Evolutionary conservation across 2,113 vertebrate genomes (phyloP), one percentile per base, ranked within the genome.

Genomic region (Hippopotamus amphibius): DNA sequence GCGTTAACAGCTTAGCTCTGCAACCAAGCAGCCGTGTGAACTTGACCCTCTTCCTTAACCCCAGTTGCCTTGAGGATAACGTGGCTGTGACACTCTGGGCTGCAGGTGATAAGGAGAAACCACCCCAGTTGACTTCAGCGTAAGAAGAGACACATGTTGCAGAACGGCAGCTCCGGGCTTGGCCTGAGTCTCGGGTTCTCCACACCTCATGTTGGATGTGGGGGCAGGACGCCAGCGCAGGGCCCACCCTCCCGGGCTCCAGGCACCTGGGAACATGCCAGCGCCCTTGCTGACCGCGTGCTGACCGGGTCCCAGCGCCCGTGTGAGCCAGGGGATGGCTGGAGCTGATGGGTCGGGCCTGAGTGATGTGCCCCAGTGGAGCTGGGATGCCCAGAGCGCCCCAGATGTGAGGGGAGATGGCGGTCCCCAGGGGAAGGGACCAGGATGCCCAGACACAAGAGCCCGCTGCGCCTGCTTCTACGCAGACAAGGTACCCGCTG

Each of bases 401-500:
- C 30, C 17, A 88, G 41, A 21, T 41, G 88, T 19, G 28, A 3
- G 33, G 3, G 77, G 17, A 48, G 14, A 33, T n/a, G 48, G 63
- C 2, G 72, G 13, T 30, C 17, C 65, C 26, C 11, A 30, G 65
- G 15, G 33, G 24, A 11, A 37, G n/a, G n/a, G n/a, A 61, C 14
- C 16, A 1, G 16, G 43, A 24, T 4, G 15, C 17, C n/a, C n/a
- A 55, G 5, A 8, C 10, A 14, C 43, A 26, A 19, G 30, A 41
- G 41, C 11, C 48, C 15, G 11, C 26, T 2, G 28, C 2, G 3
- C 17, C 6, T n/a, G 26, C 21, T 41, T 37, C 63, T 43, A 5
- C 7, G 19, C 5, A 13, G 66, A 48, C 1, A 7, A n/a, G 16
- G 37, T 19, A 0, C 4, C 9, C 41, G 19, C 3, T 6, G 4